Conservation (phyloP, 2,797 vertebrate genomes). For the Gymnocypris eckloni region DNA sequence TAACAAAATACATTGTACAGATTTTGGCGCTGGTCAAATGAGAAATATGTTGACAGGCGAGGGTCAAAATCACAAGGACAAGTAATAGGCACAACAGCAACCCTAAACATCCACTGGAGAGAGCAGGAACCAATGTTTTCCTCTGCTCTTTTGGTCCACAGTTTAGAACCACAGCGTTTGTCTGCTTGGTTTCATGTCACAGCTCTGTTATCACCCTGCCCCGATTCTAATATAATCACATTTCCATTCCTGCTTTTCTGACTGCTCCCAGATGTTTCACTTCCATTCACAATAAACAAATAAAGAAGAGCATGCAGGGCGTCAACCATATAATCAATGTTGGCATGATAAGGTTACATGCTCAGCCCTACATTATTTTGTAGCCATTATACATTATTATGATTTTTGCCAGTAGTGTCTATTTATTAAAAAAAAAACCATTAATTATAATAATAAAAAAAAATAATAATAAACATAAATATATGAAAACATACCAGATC, state of each 20-base stretch:
- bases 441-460: too few species aligned
- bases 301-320: slow-evolving; percentile 10
- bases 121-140: slow-evolving; percentile 30
- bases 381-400: not conserved
- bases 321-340: not conserved
- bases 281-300: slow-evolving; percentile 65
- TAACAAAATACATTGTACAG: not conserved
- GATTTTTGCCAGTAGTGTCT: not conserved
- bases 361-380: not conserved
- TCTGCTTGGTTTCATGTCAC: slow-evolving; percentile 69
- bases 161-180: slow-evolving; percentile 63
- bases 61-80: slow-evolving; percentile 37
- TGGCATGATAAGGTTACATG: not conserved
- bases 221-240: slow-evolving; percentile 74
- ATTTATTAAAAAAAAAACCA: too few species aligned
- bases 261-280: slow-evolving; percentile 75
- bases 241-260: slow-evolving; percentile 71
- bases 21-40: not conserved
- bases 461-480: not conserved
- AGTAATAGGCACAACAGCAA: slow-evolving; percentile 23
- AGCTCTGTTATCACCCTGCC: slow-evolving; percentile 72
- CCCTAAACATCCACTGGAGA: not conserved
- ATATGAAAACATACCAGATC: not conserved
- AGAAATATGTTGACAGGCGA: slow-evolving; percentile 24
- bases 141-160: slow-evolving; percentile 63